Conservation (phyloP, 2,888 invertebrate species). For the Eutolmus rufibarbis region DNA sequence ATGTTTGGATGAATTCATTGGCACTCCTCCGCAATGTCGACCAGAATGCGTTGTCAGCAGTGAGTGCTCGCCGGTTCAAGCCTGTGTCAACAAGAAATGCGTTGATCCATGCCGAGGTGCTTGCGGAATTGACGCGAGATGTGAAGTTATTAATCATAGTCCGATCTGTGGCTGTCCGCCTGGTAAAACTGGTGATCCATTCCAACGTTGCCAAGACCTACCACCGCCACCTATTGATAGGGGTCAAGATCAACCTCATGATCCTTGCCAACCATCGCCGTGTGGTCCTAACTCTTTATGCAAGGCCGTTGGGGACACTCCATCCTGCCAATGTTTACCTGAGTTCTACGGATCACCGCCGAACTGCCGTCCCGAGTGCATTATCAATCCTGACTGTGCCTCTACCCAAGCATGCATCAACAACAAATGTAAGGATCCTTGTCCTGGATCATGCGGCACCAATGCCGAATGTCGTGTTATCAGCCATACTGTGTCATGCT, state of each 20-base stretch:
- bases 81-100: slow-evolving; percentile 76
- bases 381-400: slow-evolving; percentile 82
- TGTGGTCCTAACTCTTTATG: slow-evolving; percentile 85
- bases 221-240: slow-evolving; percentile 59
- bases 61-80: slow-evolving; percentile 69
- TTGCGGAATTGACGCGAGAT: slow-evolving; percentile 75
- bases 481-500: slow-evolving; percentile 82
- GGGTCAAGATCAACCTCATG: slow-evolving; percentile 56
- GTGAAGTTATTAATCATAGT: slow-evolving; percentile 75
- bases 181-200: slow-evolving; percentile 78
- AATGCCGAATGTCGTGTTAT: slow-evolving; percentile 82
- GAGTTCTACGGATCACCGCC: slow-evolving; percentile 82
- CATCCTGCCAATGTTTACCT: slow-evolving; percentile 79
- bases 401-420: slow-evolving; percentile 80
- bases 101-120: slow-evolving; percentile 74
- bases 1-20: slow-evolving; percentile 72
- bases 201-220: slow-evolving; percentile 74
- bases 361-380: slow-evolving; percentile 82
- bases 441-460: slow-evolving; percentile 81
- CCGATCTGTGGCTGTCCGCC: slow-evolving; percentile 73
- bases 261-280: slow-evolving; percentile 79
- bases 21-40: slow-evolving; percentile 73
- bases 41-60: slow-evolving; percentile 74
- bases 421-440: slow-evolving; percentile 82
- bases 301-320: slow-evolving; percentile 69